Evolutionary conservation across 2,888 invertebrate species (phyloP).

Genomic region (Perizoma flavofasciatum): DNA sequence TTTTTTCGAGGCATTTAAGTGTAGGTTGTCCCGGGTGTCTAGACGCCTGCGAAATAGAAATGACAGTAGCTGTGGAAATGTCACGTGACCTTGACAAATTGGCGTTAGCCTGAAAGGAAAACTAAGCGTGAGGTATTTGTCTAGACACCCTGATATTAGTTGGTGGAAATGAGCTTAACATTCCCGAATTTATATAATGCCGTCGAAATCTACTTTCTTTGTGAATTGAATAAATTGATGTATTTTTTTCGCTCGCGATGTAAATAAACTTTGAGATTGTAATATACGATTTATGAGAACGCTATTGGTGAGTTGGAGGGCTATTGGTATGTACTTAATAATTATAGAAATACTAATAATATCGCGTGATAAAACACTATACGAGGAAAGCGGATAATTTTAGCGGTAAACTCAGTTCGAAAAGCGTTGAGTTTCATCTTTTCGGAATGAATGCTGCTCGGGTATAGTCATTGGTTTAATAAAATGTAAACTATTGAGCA

Average conservation of each 20-base stretch:
- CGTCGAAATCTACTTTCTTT: slow-evolving; percentile 34
- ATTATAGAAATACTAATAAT: slow-evolving; percentile 50
- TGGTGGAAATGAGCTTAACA: slow-evolving; percentile 33
- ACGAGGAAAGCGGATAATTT: background rate
- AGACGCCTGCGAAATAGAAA: too few species aligned
- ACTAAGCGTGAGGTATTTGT: too few species aligned
- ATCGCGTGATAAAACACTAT: slow-evolving; percentile 57
- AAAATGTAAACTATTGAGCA: slow-evolving; percentile 25
- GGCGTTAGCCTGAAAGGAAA: too few species aligned
- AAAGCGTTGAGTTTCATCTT: background rate
- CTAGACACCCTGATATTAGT: too few species aligned
- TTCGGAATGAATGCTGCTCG: background rate
- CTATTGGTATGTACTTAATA: slow-evolving; percentile 73
- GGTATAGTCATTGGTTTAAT: slow-evolving; percentile 12
- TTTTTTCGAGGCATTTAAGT: too few species aligned
- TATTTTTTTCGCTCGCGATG: slow-evolving; percentile 46
- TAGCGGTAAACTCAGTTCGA: background rate
- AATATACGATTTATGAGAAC: slow-evolving; percentile 44
- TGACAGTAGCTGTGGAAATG: too few species aligned
- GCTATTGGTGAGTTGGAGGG: slow-evolving; percentile 58
- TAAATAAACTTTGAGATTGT: slow-evolving; percentile 55
- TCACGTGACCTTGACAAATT: too few species aligned
- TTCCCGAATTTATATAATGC: slow-evolving; percentile 40
- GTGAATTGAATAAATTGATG: slow-evolving; percentile 40
- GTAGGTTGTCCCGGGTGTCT: too few species aligned